Base-by-base conservation (phyloP, 2,113 vertebrate species). In the Galbula dea region DNA sequence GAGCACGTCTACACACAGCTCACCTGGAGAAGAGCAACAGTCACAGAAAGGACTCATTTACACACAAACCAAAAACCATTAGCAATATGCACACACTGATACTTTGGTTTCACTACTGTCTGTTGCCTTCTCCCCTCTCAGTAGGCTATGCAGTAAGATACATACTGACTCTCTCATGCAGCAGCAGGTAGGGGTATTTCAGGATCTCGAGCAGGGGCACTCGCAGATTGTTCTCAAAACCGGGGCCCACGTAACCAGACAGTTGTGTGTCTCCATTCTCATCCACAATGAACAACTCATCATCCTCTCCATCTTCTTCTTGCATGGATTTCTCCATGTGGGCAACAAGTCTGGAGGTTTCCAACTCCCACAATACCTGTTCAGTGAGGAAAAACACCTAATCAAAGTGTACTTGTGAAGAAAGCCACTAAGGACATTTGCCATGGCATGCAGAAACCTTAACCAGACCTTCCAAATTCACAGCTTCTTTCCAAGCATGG, bases 181-280 rank as follows among this genome's bases (percentile, higher is more conserved):
- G 94, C 71, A 99, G 96, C 67, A 99, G 81, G 11, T 99, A 98
- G 0, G 98, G 98, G 3, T 98, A 98, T 84, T 98, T 98, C 86
- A 99, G 95, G 23, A 98, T 97, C 93, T 99, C 98, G n/a, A 98
- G 85, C 68, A 99, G 94, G 5, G 98, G 98, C 51, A 98, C 97
- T 14, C 98, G 96, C 24, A 99, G 83, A 55, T 96, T 91, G 57
- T 98, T 98, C 80, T 98, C 98, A 94, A 98, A 98, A 41, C 98
- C 97, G 3, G 97, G 96, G 27, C 97, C 97, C 13, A 97, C 94
- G 3, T 94, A 96, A 36, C 96, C 97, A n/a, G 95, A 93, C 3
- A 97, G 94, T 2, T 92, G 97, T 2, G 95, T 96, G 72, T 98
- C 97, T 20, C 97, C 97, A 9, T 97, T 96, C 41, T 95, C 96